phyloP scores from a whole-genome alignment of 1,140 invertebrate species.

The Atta colombica region DNA sequence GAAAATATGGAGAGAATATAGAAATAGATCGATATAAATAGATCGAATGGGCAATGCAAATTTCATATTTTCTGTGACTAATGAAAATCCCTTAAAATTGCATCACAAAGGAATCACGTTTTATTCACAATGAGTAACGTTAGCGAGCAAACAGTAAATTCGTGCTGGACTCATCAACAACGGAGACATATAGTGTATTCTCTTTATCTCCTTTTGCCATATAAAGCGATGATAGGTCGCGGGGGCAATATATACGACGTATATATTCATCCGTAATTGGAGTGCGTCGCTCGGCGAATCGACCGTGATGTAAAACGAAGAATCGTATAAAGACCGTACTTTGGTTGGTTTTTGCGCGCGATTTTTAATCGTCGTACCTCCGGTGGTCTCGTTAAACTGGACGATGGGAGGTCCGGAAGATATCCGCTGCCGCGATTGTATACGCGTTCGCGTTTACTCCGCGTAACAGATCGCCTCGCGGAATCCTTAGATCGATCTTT shows the following conservation, averaged over 20 bases:
- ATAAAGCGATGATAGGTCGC: slow-evolving; percentile 70
- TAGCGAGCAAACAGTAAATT: slow-evolving; percentile 47
- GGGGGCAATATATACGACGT: slow-evolving; percentile 59
- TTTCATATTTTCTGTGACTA: background rate
- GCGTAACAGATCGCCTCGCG: background rate
- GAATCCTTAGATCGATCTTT: background rate
- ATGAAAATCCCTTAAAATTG: background rate
- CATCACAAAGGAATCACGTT: background rate
- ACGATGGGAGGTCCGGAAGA: slow-evolving; percentile 73
- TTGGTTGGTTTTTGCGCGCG: slow-evolving; percentile 70
- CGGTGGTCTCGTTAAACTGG: slow-evolving; percentile 75
- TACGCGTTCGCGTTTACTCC: slow-evolving; percentile 16
- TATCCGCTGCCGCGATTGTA: slow-evolving; percentile 38
- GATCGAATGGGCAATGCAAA: background rate
- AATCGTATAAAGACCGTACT: slow-evolving; percentile 74
- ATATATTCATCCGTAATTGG: slow-evolving; percentile 77
- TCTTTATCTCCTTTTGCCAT: slow-evolving; percentile 52
- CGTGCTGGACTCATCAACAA: slow-evolving; percentile 20
- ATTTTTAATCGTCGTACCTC: slow-evolving; percentile 69
- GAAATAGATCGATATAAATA: no score
- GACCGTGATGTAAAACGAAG: slow-evolving; percentile 70
- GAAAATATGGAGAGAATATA: no score
- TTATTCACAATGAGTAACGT: slow-evolving; percentile 44
- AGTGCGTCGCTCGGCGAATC: slow-evolving; percentile 63
- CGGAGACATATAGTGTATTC: slow-evolving; percentile 42